Base-by-base conservation (phyloP, 2,113 vertebrate species). In the Eidolon helvum region DNA sequence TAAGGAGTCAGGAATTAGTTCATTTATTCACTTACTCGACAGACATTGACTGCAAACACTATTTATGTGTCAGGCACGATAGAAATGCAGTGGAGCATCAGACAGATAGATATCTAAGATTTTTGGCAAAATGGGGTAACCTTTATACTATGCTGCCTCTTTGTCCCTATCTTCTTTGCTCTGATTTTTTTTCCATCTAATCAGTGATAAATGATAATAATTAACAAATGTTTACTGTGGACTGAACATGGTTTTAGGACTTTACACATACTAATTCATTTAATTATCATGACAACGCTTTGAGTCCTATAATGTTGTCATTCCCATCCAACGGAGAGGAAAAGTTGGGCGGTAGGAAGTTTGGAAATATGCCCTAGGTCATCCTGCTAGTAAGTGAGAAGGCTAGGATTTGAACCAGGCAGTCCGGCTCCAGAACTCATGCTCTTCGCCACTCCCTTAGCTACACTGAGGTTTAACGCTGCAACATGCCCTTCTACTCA, bases 171-270 rank as follows among this genome's bases (percentile, higher is more conserved):
- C 66, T 87, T 91, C 82, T 95, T 80, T 87, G 22, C 61, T 75
- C 19, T 79, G 28, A 77, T 61, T 85, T 93, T 53, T 90, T 86
- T 89, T 78, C n/a, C 33, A 53, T 85, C n/a, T 85, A 75, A 48
- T 88, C 91, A 94, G 28, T 90, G 57, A 43, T 63, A 75, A 83
- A n/a, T 83, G 26, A 78, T 90, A 72, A 66, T 43, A 83, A 82
- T 86, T 90, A 90, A 63, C n/a, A 86, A 69, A 72, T 55, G 43
- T 66, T 91, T 88, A 63, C 33, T 50, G 1, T 69, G 53, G 28
- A n/a, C 30, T 24, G 63, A 68, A 33, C 18, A 68, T 4, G 92
- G 9, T 83, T 74, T 79, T 45, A 84, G 80, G n/a, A 55, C 50
- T 78, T 75, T 65, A 63, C 30, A 63, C n/a, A 45, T 71, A 69